Conservation (phyloP, 2,888 invertebrate genomes). For the Mystacides longicornis region DNA sequence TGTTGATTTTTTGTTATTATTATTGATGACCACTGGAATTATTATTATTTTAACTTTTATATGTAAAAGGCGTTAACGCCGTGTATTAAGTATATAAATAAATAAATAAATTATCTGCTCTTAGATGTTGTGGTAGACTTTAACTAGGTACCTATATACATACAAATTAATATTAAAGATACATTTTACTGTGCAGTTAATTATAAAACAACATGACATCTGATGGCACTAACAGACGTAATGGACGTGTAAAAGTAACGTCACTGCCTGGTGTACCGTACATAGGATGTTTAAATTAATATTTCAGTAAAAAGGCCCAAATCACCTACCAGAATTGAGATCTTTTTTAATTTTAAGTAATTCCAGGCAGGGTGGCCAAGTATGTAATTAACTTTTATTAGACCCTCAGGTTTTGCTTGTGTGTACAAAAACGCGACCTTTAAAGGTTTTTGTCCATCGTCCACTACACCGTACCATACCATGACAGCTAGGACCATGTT, state of each 20-base stretch:
- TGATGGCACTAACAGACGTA: no score
- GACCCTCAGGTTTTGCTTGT: not conserved
- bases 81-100: no score
- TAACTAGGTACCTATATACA: no score
- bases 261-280: not conserved
- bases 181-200: not conserved
- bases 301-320: not conserved
- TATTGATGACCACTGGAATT: no score
- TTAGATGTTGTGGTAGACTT: no score
- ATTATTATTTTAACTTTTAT: no score
- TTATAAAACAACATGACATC: not conserved
- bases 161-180: not conserved
- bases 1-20: no score
- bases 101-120: no score
- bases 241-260: not conserved
- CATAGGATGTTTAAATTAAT: not conserved
- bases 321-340: not conserved
- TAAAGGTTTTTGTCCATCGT: no score
- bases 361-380: not conserved
- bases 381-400: constrained; percentile 9
- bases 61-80: no score
- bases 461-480: no score
- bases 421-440: not conserved
- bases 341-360: constrained; percentile 6
- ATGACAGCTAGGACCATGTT: no score